Percentiles rank a stretch among this genome's conserved stretches.
These are phyloP conservation scores for Molanna angustata DNA, from an alignment of 2,888 invertebrate genomes.

Conservation along the genomic window DNA sequence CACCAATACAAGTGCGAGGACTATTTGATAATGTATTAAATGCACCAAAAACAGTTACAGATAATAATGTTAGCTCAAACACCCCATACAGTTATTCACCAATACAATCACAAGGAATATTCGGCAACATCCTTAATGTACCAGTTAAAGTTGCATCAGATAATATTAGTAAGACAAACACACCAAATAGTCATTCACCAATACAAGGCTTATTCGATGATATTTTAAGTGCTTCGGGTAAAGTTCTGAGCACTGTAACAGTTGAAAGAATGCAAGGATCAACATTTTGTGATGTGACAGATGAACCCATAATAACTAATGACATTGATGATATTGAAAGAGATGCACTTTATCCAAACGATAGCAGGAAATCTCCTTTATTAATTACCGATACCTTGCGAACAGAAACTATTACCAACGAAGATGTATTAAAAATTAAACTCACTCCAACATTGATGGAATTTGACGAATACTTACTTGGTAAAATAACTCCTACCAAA, in stretches of 20 bases:
- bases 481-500: slow-evolving; percentile 16
- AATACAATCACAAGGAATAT: neutral
- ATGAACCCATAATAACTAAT: slow-evolving; percentile 42
- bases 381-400: slow-evolving; percentile 47
- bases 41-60: too few species aligned
- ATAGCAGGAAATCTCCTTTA: slow-evolving; percentile 20
- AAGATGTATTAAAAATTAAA: slow-evolving; percentile 49
- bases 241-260: slow-evolving; percentile 52
- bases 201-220: slow-evolving; percentile 56
- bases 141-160: neutral
- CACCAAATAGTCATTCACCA: neutral
- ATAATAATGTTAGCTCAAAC: too few species aligned
- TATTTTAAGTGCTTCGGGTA: slow-evolving; percentile 50
- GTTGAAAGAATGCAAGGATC: slow-evolving; percentile 50
- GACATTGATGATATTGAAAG: slow-evolving; percentile 40
- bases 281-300: slow-evolving; percentile 47
- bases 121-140: too few species aligned
- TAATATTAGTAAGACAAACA: neutral
- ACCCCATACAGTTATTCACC: neutral
- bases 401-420: slow-evolving; percentile 51
- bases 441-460: slow-evolving; percentile 48
- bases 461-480: slow-evolving; percentile 38
- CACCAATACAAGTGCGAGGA: too few species aligned
- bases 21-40: too few species aligned
- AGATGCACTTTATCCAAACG: slow-evolving; percentile 21